Conservation (phyloP, 2,113 vertebrate genomes). For the Nothoprocta pentlandii region DNA sequence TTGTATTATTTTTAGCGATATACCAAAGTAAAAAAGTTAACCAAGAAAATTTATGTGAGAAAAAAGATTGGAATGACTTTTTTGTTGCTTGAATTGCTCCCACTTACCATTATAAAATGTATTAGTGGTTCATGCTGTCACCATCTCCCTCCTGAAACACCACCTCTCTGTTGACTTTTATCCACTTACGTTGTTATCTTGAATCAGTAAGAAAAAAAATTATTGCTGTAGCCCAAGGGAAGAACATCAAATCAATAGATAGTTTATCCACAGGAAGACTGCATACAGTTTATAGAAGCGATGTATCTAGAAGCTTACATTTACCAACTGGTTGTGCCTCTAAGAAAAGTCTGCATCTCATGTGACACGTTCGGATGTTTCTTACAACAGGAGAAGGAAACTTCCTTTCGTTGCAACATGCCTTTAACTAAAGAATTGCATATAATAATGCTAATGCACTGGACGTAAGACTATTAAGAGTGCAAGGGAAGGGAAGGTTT, state of each 20-base stretch:
- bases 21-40: neutral
- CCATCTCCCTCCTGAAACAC: neutral
- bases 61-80: neutral
- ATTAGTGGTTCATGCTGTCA: neutral
- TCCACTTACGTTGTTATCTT: neutral
- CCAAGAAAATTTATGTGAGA: neutral
- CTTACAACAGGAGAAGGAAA: neutral
- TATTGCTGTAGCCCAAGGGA: neutral
- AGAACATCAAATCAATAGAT: neutral
- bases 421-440: neutral
- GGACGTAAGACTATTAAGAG: neutral
- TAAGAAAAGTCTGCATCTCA: neutral
- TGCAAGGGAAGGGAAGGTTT: neutral
- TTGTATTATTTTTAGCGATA: neutral
- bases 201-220: neutral
- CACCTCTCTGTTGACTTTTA: neutral
- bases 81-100: neutral
- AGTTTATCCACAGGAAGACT: neutral
- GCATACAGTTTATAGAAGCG: neutral
- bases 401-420: fast-evolving
- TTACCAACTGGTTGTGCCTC: neutral
- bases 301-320: neutral
- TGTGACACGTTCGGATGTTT: neutral
- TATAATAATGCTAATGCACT: neutral
- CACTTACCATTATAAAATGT: neutral